Evolutionary conservation across 2,888 invertebrate genomes (phyloP).

Genomic region (Philonicus albiceps): DNA sequence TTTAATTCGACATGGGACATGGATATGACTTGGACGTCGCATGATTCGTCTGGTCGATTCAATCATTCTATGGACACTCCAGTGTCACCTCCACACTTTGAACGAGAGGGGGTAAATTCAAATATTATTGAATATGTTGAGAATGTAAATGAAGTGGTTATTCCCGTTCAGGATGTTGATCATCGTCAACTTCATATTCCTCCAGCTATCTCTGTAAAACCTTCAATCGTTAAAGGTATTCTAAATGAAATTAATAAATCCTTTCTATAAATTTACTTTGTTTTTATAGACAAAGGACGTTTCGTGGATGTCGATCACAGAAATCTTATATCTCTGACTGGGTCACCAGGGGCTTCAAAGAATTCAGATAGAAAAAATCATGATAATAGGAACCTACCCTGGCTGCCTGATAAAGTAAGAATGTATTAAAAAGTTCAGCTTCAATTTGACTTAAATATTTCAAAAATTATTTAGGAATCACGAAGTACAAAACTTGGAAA

Average conservation of each 20-base stretch:
- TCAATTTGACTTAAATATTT: background rate
- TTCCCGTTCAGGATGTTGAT: constrained; percentile 66
- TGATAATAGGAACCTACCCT: constrained; percentile 19
- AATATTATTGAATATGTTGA: constrained; percentile 72
- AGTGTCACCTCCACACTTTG: constrained; percentile 72
- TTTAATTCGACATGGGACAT: constrained; percentile 64
- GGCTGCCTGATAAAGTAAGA: constrained; percentile 39
- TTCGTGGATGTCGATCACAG: constrained; percentile 79
- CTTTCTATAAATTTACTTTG: background rate
- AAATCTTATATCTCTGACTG: constrained; percentile 83
- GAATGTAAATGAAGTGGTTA: constrained; percentile 60
- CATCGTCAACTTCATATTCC: constrained; percentile 67
- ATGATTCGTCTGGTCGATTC: constrained; percentile 60
- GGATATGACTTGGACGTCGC: constrained; percentile 63
- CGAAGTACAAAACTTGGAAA: background rate
- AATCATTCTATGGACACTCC: constrained; percentile 66
- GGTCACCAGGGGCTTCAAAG: constrained; percentile 66
- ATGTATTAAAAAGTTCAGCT: background rate
- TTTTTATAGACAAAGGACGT: constrained; percentile 55
- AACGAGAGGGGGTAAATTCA: constrained; percentile 67
- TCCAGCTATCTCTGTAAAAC: constrained; percentile 61
- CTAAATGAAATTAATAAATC: background rate
- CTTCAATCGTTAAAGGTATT: constrained; percentile 47
- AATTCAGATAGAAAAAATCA: constrained; percentile 44
- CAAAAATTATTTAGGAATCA: constrained; percentile 3